Evolutionary conservation across 1,140 invertebrate species (phyloP).

Genomic region (Micrasema longulum): DNA sequence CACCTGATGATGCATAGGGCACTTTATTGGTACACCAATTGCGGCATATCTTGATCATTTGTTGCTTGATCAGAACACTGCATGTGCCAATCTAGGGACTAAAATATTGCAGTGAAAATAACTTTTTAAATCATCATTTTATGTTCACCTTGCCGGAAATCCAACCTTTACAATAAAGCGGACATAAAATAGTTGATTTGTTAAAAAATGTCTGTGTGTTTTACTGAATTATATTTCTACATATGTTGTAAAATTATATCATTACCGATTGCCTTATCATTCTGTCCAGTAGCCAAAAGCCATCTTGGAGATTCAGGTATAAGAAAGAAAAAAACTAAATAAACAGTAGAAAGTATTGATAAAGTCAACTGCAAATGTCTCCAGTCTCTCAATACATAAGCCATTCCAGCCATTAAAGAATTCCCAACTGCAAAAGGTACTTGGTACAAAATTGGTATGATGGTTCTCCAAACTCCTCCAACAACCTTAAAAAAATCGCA

Average conservation of each 20-base stretch:
- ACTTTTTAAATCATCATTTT: too few species aligned
- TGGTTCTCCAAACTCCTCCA: constrained; percentile 75
- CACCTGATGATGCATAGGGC: too few species aligned
- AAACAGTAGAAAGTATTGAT: constrained; percentile 75
- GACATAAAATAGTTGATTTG: too few species aligned
- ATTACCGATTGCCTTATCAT: constrained; percentile 71
- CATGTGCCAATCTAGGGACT: too few species aligned
- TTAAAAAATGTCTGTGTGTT: too few species aligned
- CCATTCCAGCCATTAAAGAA: constrained; percentile 70
- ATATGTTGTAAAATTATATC: constrained; percentile 52
- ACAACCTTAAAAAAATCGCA: constrained; percentile 56
- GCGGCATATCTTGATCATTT: too few species aligned
- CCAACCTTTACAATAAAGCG: too few species aligned
- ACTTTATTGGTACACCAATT: too few species aligned
- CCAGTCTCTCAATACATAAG: constrained; percentile 78
- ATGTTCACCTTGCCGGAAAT: too few species aligned
- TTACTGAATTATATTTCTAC: too few species aligned
- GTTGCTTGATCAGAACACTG: too few species aligned
- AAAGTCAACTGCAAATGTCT: constrained; percentile 78
- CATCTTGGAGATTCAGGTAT: constrained; percentile 86
- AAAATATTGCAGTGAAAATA: too few species aligned
- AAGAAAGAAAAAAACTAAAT: constrained; percentile 77
- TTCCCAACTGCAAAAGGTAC: constrained; percentile 76
- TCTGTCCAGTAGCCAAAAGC: constrained; percentile 77
- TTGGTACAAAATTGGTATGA: constrained; percentile 77